Percentiles rank a stretch among this genome's conserved stretches.
Conservation (phyloP, 2,797 vertebrate species). For the Mormyrus hasselquistii region DNA sequence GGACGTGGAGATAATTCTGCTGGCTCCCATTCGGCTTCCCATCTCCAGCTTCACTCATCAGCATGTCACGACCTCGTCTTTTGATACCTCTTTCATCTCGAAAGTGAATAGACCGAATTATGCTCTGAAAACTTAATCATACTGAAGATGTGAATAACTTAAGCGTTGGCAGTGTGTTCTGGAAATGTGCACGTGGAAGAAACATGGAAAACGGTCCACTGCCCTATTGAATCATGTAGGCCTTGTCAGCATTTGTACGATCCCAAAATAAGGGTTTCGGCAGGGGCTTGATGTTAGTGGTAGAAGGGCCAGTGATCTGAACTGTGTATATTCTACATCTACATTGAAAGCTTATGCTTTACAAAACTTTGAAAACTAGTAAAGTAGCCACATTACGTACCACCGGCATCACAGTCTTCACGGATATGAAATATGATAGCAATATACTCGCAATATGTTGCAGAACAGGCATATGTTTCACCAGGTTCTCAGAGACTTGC, state of each 20-base stretch:
- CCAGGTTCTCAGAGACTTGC: constrained; percentile 3
- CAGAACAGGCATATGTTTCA: neutral
- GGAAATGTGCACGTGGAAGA: neutral
- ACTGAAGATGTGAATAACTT: constrained; percentile 7
- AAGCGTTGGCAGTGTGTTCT: neutral
- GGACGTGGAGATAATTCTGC: neutral
- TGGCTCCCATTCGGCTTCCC: neutral
- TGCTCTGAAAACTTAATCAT: constrained; percentile 7
- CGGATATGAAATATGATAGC: neutral
- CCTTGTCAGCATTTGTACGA: neutral
- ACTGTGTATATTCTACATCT: neutral
- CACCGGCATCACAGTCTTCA: neutral
- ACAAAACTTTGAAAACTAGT: neutral
- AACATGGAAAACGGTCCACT: neutral
- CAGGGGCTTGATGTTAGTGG: neutral
- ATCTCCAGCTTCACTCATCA: neutral
- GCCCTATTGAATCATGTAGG: neutral
- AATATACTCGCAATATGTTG: neutral
- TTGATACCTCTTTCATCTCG: constrained; percentile 2
- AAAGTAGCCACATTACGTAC: neutral
- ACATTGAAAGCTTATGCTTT: neutral
- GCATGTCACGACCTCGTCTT: neutral
- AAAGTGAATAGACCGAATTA: neutral
- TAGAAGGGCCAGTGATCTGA: neutral
- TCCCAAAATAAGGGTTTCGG: neutral